A percentile compares a stretch with the other conserved stretches of the same genome.
Conservation (phyloP, 2,113 vertebrate species). For the Epinephelus fuscoguttatus region DNA sequence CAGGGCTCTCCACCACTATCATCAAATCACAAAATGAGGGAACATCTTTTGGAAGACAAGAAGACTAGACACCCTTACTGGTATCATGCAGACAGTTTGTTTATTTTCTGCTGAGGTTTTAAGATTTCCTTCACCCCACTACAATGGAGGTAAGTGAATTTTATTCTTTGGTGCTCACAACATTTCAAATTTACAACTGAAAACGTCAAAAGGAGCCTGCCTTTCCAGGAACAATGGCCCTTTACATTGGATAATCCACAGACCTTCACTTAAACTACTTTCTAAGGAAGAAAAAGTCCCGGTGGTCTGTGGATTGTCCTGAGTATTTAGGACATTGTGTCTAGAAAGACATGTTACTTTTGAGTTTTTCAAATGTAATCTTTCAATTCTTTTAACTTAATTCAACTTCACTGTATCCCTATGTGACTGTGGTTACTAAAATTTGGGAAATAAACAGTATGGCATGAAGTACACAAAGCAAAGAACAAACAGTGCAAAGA, state of each 20-base stretch:
- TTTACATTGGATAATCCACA: background rate
- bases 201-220: background rate
- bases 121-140: too few species aligned
- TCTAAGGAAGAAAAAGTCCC: slow-evolving; percentile 12
- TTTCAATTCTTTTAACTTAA: background rate
- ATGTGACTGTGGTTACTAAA: too few species aligned
- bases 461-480: too few species aligned
- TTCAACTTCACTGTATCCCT: background rate
- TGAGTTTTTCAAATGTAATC: background rate
- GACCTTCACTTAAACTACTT: slow-evolving; percentile 5
- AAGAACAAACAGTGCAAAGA: too few species aligned
- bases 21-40: background rate
- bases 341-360: slow-evolving; percentile 6
- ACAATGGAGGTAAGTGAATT: background rate
- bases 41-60: background rate
- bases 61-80: too few species aligned
- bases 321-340: background rate
- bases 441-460: too few species aligned
- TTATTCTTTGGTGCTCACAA: background rate
- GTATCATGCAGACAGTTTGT: background rate
- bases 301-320: background rate
- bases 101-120: background rate
- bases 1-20: background rate
- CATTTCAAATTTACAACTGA: slow-evolving; percentile 7
- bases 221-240: background rate